Base-by-base conservation (phyloP, 2,113 vertebrate species). In the Dendropsophus ebraccatus region DNA sequence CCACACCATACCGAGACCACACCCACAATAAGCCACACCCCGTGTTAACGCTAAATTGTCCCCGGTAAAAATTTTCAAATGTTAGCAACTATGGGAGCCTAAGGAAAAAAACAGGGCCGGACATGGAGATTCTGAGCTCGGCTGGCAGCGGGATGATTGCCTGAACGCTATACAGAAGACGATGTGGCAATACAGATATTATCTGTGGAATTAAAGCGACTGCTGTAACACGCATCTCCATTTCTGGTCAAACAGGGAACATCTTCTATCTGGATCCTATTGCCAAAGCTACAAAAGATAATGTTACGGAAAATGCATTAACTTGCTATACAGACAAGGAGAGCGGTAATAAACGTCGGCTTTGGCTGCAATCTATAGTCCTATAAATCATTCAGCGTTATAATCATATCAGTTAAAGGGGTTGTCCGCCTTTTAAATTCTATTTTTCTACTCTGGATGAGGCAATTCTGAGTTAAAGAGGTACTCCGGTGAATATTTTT, bases 381-480 rank as follows among this genome's bases (percentile, higher is more conserved):
- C 73, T 30, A 76, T 52, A 52, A 76, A 76, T 52, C n/a, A 76
- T 76, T 76, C 74, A 76, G 74, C n/a, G 17, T 19, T 52, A 76
- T 52, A 19, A 9, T 69, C 14, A 16, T 37, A 19, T 35, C 32
- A 3, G 25, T 30, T 30, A 17, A 67, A 32, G 62, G 62, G 62
- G 13, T 32, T 41, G 41, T 2, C 11, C n/a, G 4, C 11, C 9
- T 54, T 54, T 19, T 2, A 54, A 17, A 17, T 4, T 5, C 50
- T 19, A 54, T 54, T 54, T 17, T 19, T 19, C 12, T 54, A 50
- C 13, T 14, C 50, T 14, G 3, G 2, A 54, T 19, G 2, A 54
- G 16, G 14, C 2, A 54, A 54, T 54, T 54, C 16, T 19, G 50
- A 54, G 14, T 54, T 54, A 19, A n/a, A n/a, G n/a, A n/a, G n/a